Conservation (phyloP, 2,888 invertebrate species). For the Drosophila flavopinicola region DNA sequence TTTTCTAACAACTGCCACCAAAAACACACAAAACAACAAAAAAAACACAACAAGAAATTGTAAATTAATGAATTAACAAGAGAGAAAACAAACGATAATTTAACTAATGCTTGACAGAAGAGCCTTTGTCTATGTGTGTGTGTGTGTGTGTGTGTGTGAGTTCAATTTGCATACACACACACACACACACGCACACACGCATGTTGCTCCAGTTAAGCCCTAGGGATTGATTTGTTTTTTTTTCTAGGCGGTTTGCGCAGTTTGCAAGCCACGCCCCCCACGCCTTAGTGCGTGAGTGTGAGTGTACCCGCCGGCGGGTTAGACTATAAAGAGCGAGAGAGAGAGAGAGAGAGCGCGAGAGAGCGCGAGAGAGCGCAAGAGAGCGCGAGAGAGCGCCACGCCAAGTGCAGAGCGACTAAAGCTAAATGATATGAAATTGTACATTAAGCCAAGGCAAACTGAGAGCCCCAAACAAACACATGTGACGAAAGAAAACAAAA, state of each 20-base stretch:
- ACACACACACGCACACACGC: slow-evolving; percentile 24
- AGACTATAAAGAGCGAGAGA: slow-evolving; percentile 32
- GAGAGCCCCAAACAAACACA: slow-evolving; percentile 8
- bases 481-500: neutral
- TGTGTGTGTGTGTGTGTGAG: neutral
- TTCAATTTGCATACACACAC: slow-evolving; percentile 9
- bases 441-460: slow-evolving; percentile 30
- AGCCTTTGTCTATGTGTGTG: slow-evolving; percentile 9
- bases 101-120: slow-evolving; percentile 14
- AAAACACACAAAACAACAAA: slow-evolving; percentile 18
- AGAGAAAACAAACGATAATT: slow-evolving; percentile 4
- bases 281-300: slow-evolving; percentile 38
- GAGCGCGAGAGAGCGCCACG: slow-evolving; percentile 3
- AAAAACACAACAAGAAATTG: slow-evolving; percentile 31
- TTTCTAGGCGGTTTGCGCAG: slow-evolving; percentile 40
- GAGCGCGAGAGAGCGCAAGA: neutral
- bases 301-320: slow-evolving; percentile 77
- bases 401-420: slow-evolving; percentile 37
- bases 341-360: slow-evolving; percentile 4
- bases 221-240: slow-evolving; percentile 40
- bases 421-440: slow-evolving; percentile 44
- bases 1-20: slow-evolving; percentile 60
- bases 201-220: slow-evolving; percentile 36
- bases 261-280: slow-evolving; percentile 59
- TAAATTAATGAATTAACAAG: slow-evolving; percentile 38